Conservation (phyloP, 2,113 vertebrate species). For the Misgurnus mizolepis region DNA sequence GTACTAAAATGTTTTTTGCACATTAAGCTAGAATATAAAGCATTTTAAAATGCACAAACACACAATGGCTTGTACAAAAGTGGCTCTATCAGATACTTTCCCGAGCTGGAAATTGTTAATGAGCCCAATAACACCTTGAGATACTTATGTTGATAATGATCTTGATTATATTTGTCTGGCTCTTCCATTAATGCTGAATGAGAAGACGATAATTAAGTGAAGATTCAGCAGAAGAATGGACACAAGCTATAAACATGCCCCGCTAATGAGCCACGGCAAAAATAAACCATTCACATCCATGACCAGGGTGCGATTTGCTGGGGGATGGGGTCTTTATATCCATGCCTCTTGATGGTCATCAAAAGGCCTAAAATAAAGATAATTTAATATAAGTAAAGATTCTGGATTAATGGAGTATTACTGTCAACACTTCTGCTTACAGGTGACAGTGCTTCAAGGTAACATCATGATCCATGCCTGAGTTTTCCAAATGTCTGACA, state of each 20-base stretch:
- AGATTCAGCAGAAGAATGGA: background rate
- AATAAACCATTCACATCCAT: conserved; percentile 47
- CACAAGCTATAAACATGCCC: background rate
- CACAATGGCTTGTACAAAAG: background rate
- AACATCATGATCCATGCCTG: no score
- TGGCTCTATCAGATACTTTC: background rate
- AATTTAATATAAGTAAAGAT: no score
- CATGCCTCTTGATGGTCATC: no score
- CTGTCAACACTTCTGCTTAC: no score
- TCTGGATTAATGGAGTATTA: no score
- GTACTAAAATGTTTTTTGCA: no score
- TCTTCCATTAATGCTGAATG: background rate
- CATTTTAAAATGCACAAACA: no score
- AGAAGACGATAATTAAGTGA: conserved; percentile 3
- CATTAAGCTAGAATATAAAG: no score
- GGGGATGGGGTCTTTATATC: no score
- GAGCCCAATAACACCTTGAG: conserved; percentile 6
- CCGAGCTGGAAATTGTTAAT: conserved; percentile 28
- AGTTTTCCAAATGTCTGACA: no score
- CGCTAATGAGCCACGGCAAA: conserved; percentile 18
- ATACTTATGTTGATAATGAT: conserved; percentile 34
- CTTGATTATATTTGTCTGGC: background rate
- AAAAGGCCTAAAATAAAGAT: no score
- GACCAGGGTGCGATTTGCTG: background rate
- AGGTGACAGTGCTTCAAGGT: no score